A percentile compares a stretch with the other conserved stretches of the same genome.
These are phyloP conservation scores for Amphimedon queenslandica DNA, from an alignment of 37 sponge, comb jelly and placozoan genomes.

Conservation along the genomic window DNA sequence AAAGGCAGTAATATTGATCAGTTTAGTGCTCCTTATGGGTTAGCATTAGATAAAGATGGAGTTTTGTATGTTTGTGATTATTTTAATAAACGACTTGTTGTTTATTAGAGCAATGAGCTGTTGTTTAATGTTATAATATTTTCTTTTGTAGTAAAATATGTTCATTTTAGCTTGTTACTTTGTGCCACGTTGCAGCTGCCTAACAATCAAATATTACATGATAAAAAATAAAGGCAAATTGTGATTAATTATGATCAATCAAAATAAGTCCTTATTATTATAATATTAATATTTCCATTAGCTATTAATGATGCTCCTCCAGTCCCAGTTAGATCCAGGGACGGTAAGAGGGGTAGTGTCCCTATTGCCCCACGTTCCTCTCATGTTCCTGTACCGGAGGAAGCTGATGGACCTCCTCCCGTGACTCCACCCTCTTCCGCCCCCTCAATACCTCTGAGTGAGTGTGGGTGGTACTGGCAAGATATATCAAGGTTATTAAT, in stretches of 20 bases:
- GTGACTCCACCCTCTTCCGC: neutral
- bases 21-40: too few species aligned
- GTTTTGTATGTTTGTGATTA: too few species aligned
- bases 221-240: slow-evolving; percentile 4
- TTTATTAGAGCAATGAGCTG: too few species aligned
- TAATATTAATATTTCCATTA: neutral
- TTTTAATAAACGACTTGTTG: too few species aligned
- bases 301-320: neutral
- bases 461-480: slow-evolving; percentile 38
- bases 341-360: neutral
- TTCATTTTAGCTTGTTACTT: too few species aligned
- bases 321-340: neutral
- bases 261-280: neutral
- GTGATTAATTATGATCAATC: neutral
- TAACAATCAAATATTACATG: too few species aligned
- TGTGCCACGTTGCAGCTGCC: too few species aligned
- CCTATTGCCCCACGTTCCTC: neutral
- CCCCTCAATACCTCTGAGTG: slow-evolving; percentile 5
- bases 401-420: slow-evolving; percentile 17
- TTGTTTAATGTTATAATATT: too few species aligned
- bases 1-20: too few species aligned
- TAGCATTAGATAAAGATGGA: too few species aligned
- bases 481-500: slow-evolving; percentile 37
- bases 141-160: too few species aligned
- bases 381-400: too few species aligned